Conservation (phyloP, 2,797 vertebrate species). For the Choloepus didactylus region DNA sequence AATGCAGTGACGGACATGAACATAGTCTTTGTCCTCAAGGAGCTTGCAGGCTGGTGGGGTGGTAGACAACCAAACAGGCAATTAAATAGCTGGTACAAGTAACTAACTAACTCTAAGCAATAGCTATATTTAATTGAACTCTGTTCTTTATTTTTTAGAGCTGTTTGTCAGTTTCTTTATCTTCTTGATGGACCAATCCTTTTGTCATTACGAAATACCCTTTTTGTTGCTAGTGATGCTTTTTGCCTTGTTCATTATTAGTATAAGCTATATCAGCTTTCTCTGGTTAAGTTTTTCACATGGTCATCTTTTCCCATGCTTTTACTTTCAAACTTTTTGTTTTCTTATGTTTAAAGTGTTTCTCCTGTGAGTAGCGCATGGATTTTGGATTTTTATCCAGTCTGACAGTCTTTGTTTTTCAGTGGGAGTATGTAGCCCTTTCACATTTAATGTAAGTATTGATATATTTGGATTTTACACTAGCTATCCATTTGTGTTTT, state of each 20-base stretch:
- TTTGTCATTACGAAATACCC: too few relatives aligned
- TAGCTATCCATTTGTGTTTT: not conserved
- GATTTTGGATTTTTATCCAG: not conserved
- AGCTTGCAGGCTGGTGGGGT: not conserved
- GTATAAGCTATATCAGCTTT: not conserved
- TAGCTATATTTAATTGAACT: not conserved
- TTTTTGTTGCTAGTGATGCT: fast-evolving
- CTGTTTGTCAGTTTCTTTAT: not conserved
- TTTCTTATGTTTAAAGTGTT: not conserved
- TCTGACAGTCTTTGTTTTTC: not conserved
- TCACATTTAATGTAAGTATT: not conserved
- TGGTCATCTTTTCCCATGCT: not conserved
- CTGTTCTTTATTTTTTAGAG: not conserved
- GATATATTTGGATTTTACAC: not conserved
- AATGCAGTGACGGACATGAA: too few relatives aligned
- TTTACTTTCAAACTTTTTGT: not conserved
- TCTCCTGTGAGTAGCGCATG: not conserved
- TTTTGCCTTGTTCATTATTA: not conserved
- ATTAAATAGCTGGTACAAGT: fast-evolving
- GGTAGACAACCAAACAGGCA: not conserved
- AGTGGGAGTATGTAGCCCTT: not conserved
- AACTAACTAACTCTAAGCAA: too few relatives aligned
- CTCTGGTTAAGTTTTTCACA: not conserved
- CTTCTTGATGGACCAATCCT: not conserved
- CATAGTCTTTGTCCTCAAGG: not conserved